Conservation (phyloP, 2,113 vertebrate species). For the Pleuronectes platessa region DNA sequence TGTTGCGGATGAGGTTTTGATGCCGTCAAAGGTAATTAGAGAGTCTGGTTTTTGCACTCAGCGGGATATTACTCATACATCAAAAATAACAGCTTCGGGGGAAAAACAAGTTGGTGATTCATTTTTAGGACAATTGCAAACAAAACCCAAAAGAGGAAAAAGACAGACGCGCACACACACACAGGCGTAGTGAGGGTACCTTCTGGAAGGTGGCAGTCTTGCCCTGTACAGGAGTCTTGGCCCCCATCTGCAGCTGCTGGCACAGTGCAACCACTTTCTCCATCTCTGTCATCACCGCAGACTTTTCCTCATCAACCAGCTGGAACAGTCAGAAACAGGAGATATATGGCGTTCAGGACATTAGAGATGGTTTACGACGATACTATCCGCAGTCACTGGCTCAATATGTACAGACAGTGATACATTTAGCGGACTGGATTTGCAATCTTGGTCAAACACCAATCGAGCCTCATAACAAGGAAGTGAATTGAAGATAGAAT, state of each 20-base stretch:
- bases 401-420: slow-evolving; percentile 13
- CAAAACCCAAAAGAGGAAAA: background rate
- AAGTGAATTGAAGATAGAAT: slow-evolving; percentile 18
- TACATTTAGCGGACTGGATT: slow-evolving; percentile 14
- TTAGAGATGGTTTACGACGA: slow-evolving; percentile 3
- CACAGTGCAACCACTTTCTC: slow-evolving; percentile 90
- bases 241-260: slow-evolving; percentile 91
- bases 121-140: background rate
- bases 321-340: slow-evolving; percentile 67
- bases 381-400: background rate
- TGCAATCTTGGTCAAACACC: slow-evolving; percentile 28
- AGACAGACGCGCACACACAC: background rate
- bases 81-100: background rate
- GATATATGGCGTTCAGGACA: slow-evolving; percentile 8
- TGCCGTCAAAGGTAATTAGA: slow-evolving; percentile 16
- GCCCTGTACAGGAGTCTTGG: slow-evolving; percentile 88
- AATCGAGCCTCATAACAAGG: slow-evolving; percentile 8
- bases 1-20: slow-evolving; percentile 9
- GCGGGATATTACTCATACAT: slow-evolving; percentile 4
- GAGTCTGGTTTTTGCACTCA: background rate
- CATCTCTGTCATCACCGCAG: slow-evolving; percentile 87
- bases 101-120: background rate
- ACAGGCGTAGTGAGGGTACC: slow-evolving; percentile 76
- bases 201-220: slow-evolving; percentile 94
- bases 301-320: slow-evolving; percentile 90